phyloP scores from a whole-genome alignment of 2,888 invertebrate species.

The Lepidocyrtinus sp. region DNA sequence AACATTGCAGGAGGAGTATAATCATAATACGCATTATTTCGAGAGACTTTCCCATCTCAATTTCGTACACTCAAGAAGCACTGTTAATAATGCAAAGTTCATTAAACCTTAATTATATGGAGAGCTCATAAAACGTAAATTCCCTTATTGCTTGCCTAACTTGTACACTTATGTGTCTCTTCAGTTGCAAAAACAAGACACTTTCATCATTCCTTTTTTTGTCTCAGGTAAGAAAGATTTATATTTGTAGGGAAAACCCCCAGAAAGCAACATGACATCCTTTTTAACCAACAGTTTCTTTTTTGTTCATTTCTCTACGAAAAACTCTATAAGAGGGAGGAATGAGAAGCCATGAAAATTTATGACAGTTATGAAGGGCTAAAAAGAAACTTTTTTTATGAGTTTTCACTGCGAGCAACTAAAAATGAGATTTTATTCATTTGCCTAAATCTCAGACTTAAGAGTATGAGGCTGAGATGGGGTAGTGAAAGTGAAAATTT shows the following conservation, averaged over 20 bases:
- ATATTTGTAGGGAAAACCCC: neutral
- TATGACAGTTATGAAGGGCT: neutral
- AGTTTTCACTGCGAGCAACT: neutral
- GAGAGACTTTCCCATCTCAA: neutral
- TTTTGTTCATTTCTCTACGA: too few relatives aligned
- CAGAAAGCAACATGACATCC: neutral
- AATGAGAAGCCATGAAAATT: conserved; percentile 1
- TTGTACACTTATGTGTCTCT: neutral
- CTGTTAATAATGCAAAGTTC: conserved; percentile 11
- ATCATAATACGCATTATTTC: neutral
- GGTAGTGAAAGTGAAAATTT: neutral
- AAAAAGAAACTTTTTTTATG: conserved; percentile 7
- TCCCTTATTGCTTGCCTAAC: neutral
- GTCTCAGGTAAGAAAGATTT: conserved; percentile 14
- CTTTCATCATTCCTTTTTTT: neutral
- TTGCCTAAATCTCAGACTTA: neutral
- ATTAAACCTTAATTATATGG: conserved; percentile 9
- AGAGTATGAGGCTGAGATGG: neutral
- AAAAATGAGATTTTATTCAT: neutral
- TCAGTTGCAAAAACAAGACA: neutral
- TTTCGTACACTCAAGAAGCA: neutral
- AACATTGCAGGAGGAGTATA: too few relatives aligned
- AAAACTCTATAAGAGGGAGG: too few relatives aligned
- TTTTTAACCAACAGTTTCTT: neutral
- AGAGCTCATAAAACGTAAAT: neutral